Conservation (phyloP, 2,888 invertebrate genomes). For the Homarus gammarus region DNA sequence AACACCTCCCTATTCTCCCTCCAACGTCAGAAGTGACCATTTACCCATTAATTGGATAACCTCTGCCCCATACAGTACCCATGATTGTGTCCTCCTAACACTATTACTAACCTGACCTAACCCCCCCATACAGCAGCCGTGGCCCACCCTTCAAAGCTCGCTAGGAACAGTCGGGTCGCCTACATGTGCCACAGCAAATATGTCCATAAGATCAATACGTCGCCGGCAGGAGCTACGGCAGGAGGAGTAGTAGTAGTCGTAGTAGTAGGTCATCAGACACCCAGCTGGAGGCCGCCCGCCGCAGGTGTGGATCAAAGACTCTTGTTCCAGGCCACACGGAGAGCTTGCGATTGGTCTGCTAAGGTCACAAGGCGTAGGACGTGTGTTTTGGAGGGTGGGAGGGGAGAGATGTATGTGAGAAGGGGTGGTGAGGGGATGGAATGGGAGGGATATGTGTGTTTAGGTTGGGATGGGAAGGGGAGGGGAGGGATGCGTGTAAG, state of each 20-base stretch:
- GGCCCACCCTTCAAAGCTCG: no score
- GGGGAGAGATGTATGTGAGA: no score
- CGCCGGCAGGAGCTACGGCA: slow-evolving; percentile 16
- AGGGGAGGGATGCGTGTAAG: no score
- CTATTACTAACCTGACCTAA: neutral
- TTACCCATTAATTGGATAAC: no score
- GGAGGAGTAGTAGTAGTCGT: neutral
- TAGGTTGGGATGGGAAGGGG: no score
- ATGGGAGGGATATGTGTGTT: no score
- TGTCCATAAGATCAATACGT: neutral
- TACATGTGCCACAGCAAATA: neutral
- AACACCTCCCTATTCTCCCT: no score
- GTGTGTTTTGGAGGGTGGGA: no score
- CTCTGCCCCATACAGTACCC: no score
- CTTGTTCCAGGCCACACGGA: neutral
- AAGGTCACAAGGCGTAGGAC: neutral
- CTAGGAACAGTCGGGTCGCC: neutral
- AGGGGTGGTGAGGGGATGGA: neutral
- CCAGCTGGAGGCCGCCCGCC: slow-evolving; percentile 24
- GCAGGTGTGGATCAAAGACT: slow-evolving; percentile 30
- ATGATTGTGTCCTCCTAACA: no score
- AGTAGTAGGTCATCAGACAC: slow-evolving; percentile 30
- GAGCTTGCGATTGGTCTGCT: slow-evolving; percentile 11
- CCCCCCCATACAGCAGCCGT: neutral
- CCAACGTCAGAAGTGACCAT: no score